Conservation (phyloP, 2,888 invertebrate genomes). For the Lepidocyrtoides sp. region DNA sequence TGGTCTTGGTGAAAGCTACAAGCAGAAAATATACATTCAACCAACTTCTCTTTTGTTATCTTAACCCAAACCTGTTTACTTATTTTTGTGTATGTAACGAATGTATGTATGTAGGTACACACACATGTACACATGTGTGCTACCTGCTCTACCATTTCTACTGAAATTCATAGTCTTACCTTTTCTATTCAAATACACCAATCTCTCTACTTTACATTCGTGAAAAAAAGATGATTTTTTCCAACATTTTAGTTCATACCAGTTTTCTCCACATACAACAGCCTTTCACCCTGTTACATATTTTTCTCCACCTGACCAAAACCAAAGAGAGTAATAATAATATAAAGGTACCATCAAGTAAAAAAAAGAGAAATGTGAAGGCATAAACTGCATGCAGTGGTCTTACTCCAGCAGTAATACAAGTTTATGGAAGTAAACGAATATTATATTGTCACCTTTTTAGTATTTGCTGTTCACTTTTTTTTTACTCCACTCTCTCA, state of each 20-base stretch:
- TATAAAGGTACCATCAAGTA: not conserved
- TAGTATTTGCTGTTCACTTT: conserved; percentile 63
- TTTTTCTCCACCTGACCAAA: conserved; percentile 8
- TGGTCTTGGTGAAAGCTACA: conserved; percentile 15
- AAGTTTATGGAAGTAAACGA: no score
- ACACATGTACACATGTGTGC: no score
- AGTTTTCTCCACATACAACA: conserved; percentile 49
- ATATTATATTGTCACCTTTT: conserved; percentile 62
- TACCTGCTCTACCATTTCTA: not conserved
- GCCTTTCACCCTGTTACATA: not conserved
- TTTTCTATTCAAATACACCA: not conserved
- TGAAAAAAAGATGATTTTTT: not conserved
- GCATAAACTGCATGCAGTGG: not conserved
- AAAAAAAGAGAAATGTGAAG: not conserved
- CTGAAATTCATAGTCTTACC: not conserved
- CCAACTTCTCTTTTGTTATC: conserved; percentile 8
- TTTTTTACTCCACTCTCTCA: not conserved
- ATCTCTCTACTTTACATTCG: not conserved
- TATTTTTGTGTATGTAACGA: not conserved
- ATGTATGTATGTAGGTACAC: not conserved
- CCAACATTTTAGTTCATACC: conserved; percentile 25
- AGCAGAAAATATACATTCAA: conserved; percentile 38
- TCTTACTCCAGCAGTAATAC: not conserved
- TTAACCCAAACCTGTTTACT: conserved; percentile 41
- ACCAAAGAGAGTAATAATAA: no score